Evolutionary conservation across 2,113 vertebrate species (phyloP), one percentile per base, ranked within the genome.

Genomic region (Oryzias melastigma): DNA sequence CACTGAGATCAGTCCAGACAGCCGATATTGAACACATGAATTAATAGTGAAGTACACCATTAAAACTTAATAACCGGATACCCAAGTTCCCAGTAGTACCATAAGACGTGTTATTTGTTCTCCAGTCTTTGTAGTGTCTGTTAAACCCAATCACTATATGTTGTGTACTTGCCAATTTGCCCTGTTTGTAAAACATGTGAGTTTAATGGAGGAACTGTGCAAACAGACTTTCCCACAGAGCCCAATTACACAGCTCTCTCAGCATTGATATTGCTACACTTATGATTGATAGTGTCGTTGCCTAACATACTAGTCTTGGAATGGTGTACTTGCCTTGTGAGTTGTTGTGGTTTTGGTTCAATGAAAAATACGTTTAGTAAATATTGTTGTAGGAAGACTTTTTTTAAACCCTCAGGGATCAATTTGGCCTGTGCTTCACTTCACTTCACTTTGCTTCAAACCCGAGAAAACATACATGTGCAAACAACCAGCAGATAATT

Each of bases 161-260:
- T 48, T 19, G 14, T 20, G 14, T 7, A 8, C 40, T 12, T 4
- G 41, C 52, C 68, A 53, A 69, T 64, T 82, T 69, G 25, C 42
- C 42, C 52, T 41, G 42, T 27, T 66, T 71, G 63, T 57, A 62
- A 24, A 63, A 47, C 68, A 65, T 63, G 64, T 61, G 64, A 69
- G 68, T 68, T 70, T 71, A 73, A 77, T 63, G 53, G 54, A 69
- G 59, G 57, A 64, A 44, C 22, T 50, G 53, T 62, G 72, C 43
- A 53, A 63, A 62, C 16, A 52, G 74, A 7, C 0, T 2, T 63
- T 44, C 64, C 78, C 74, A 59, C 42, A 58, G 78, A 81, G 66
- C 56, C 82, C 82, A 86, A 84, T 85, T 85, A 82, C 47, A 62
- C 58, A 22, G 46, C 40, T 65, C 47, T 55, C 47, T 55, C 63